These are phyloP conservation scores for Koerneria pararmatus DNA, from an alignment of 2,888 invertebrate species.

Conservation along the genomic window DNA sequence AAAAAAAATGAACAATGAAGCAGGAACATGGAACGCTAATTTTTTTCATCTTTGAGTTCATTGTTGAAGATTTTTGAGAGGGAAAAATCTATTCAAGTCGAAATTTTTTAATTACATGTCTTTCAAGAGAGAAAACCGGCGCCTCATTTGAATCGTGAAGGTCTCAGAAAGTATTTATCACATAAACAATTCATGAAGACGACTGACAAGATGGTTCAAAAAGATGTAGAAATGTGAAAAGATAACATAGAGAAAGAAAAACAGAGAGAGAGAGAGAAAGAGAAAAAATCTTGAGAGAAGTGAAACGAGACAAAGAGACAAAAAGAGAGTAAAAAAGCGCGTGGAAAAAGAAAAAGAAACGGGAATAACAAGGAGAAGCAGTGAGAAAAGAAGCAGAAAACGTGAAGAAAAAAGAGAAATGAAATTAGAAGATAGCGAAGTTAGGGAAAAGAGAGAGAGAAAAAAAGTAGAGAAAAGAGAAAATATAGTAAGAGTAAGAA, in stretches of 20 bases:
- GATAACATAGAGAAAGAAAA: background rate
- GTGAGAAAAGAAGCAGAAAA: background rate
- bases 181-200: too few relatives aligned
- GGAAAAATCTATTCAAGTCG: too few relatives aligned
- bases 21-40: too few relatives aligned
- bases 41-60: too few relatives aligned
- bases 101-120: too few relatives aligned
- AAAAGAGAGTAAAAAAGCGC: background rate
- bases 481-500: too few relatives aligned
- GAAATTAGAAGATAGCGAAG: background rate
- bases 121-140: too few relatives aligned
- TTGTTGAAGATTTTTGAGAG: too few relatives aligned
- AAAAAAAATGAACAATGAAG: too few relatives aligned
- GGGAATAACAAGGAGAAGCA: background rate
- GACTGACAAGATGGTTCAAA: too few relatives aligned
- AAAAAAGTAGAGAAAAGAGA: background rate
- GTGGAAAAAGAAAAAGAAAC: background rate
- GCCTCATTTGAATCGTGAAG: too few relatives aligned
- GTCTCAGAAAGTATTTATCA: too few relatives aligned
- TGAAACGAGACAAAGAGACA: background rate
- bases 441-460: slow-evolving; percentile 4
- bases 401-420: background rate
- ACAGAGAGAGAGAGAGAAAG: slow-evolving; percentile 11
- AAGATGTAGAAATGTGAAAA: background rate
- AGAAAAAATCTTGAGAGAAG: background rate